These are phyloP conservation scores for Cyphomyrus plagiostoma DNA, from an alignment of 2,113 vertebrate genomes.

Conservation along the genomic window DNA sequence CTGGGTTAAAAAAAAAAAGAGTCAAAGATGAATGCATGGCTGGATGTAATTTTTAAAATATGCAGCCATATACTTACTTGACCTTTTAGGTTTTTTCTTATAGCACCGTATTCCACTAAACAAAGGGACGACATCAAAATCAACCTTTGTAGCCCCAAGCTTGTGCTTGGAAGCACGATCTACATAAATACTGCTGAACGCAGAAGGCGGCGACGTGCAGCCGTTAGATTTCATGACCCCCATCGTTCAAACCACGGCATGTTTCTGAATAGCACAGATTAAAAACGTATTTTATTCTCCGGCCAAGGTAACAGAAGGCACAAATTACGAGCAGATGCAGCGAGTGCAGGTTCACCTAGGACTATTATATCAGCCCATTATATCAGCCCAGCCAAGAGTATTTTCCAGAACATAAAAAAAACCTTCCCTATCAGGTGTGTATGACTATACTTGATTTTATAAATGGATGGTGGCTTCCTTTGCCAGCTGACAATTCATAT, in stretches of 20 bases:
- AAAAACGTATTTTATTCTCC: not conserved
- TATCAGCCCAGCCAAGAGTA: not conserved
- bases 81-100: not conserved
- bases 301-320: not conserved
- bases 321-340: not conserved
- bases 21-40: not conserved
- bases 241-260: not conserved
- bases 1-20: not conserved
- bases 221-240: not conserved
- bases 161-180: not conserved
- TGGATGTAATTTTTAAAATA: not conserved
- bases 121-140: not conserved
- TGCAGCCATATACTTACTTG: not conserved
- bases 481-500: not conserved
- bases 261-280: not conserved
- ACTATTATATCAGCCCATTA: not conserved
- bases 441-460: constrained; percentile 10
- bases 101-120: not conserved
- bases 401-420: not conserved
- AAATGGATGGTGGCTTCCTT: not conserved
- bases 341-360: not conserved
- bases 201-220: not conserved
- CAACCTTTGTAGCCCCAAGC: not conserved
- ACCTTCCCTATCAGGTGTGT: not conserved
- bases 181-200: not conserved